Percentiles rank a stretch among this genome's conserved stretches.
Conservation (phyloP, 2,888 invertebrate species). For the Taphrorychus bicolor region DNA sequence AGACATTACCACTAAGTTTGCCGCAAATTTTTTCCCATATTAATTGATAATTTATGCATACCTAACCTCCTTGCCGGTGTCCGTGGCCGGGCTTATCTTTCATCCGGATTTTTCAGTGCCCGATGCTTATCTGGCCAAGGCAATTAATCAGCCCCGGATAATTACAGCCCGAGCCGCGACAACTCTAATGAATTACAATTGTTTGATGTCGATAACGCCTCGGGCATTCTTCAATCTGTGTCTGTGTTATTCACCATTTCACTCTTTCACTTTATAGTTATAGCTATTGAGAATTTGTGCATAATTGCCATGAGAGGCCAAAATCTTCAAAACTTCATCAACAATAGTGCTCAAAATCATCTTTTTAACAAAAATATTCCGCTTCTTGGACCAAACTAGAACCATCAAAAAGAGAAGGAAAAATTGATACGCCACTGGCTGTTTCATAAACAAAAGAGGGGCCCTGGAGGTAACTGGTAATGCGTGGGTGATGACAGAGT, state of each 20-base stretch:
- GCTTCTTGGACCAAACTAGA: no score
- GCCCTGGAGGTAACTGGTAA: not conserved
- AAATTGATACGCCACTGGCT: not conserved
- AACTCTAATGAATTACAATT: constrained; percentile 54
- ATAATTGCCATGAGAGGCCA: no score
- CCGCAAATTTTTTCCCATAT: not conserved
- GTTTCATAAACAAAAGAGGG: not conserved
- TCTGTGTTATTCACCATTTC: constrained; percentile 32
- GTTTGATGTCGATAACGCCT: constrained; percentile 47
- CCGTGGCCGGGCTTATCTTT: constrained; percentile 29
- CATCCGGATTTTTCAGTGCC: constrained; percentile 28
- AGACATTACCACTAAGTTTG: not conserved
- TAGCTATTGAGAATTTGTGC: constrained; percentile 12
- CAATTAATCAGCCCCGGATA: constrained; percentile 38
- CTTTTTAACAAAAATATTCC: no score
- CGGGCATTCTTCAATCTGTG: constrained; percentile 34
- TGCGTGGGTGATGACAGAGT: constrained; percentile 16
- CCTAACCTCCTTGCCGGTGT: constrained; percentile 6
- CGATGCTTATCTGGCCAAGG: constrained; percentile 25
- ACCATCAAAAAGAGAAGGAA: no score
- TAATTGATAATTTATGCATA: constrained; percentile 17
- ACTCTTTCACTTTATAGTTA: constrained; percentile 22
- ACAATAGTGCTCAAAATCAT: no score
- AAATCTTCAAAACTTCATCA: no score
- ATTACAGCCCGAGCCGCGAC: constrained; percentile 46